Percentiles rank a stretch among this genome's conserved stretches.
These are phyloP conservation scores for Linyphia triangularis DNA, from an alignment of 2,888 invertebrate species.

Conservation along the genomic window DNA sequence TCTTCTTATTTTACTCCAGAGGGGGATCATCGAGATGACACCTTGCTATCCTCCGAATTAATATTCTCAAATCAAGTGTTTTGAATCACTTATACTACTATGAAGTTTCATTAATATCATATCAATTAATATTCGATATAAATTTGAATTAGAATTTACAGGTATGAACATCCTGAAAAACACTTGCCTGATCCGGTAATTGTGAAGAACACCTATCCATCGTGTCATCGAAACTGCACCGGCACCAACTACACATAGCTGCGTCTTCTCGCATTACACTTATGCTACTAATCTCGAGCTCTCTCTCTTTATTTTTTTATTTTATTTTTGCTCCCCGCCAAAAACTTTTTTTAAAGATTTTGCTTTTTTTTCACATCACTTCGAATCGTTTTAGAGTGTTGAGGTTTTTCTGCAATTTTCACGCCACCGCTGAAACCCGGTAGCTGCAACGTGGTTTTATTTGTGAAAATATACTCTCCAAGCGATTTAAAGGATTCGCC, in stretches of 20 bases:
- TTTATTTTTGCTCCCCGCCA: background rate
- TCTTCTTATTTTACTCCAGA: too few relatives aligned
- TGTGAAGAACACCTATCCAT: slow-evolving; percentile 21
- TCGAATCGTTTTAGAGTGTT: background rate
- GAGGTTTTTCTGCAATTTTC: slow-evolving; percentile 18
- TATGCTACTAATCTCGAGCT: background rate
- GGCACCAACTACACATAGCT: slow-evolving; percentile 48
- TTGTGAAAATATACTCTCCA: slow-evolving; percentile 1
- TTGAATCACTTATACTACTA: too few relatives aligned
- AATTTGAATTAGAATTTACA: too few relatives aligned
- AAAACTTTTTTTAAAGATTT: background rate
- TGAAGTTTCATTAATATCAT: too few relatives aligned
- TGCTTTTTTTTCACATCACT: background rate
- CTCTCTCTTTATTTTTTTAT: background rate
- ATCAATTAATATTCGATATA: too few relatives aligned
- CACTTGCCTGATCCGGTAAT: slow-evolving; percentile 43
- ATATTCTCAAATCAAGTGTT: too few relatives aligned
- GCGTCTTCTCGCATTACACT: slow-evolving; percentile 39
- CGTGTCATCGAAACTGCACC: slow-evolving; percentile 24
- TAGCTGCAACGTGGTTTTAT: slow-evolving; percentile 35
- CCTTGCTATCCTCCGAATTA: too few relatives aligned
- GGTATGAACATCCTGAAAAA: background rate
- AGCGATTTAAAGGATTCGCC: background rate
- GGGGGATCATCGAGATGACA: too few relatives aligned
- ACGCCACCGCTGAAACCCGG: slow-evolving; percentile 7